Conservation (phyloP, 2,888 invertebrate species). For the Archips crataeganus region DNA sequence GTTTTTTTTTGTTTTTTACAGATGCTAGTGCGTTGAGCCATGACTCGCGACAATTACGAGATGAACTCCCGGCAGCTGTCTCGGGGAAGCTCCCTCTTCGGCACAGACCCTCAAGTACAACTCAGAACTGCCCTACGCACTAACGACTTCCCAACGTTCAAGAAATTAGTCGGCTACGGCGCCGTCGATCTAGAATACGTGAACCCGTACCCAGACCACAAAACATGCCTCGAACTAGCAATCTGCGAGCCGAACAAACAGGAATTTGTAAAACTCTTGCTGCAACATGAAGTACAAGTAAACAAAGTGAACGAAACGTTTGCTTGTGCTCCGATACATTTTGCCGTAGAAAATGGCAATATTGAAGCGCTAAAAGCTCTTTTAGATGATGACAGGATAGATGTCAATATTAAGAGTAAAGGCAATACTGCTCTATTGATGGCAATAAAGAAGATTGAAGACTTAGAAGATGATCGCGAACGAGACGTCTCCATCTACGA, state of each 20-base stretch:
- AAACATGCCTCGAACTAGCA: slow-evolving; percentile 87
- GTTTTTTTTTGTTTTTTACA: slow-evolving; percentile 63
- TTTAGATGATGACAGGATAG: slow-evolving; percentile 76
- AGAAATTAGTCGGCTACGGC: slow-evolving; percentile 77
- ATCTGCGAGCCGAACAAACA: slow-evolving; percentile 78
- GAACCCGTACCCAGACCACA: slow-evolving; percentile 85
- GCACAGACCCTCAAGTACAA: slow-evolving; percentile 77
- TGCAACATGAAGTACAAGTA: slow-evolving; percentile 87
- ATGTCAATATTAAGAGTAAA: slow-evolving; percentile 80
- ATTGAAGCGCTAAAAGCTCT: slow-evolving; percentile 76
- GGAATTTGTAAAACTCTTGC: slow-evolving; percentile 84
- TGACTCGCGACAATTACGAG: slow-evolving; percentile 80
- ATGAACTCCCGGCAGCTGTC: slow-evolving; percentile 74
- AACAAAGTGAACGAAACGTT: slow-evolving; percentile 85
- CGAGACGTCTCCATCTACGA: slow-evolving; percentile 71
- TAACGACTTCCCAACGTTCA: slow-evolving; percentile 83
- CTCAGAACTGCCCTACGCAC: slow-evolving; percentile 81
- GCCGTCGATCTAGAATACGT: slow-evolving; percentile 83
- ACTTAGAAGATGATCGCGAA: slow-evolving; percentile 78
- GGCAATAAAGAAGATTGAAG: slow-evolving; percentile 81
- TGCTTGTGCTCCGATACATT: slow-evolving; percentile 88
- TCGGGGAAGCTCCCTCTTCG: slow-evolving; percentile 78
- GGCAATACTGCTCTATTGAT: slow-evolving; percentile 83
- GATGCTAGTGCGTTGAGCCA: slow-evolving; percentile 76
- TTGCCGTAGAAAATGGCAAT: slow-evolving; percentile 85